Conservation (phyloP, 1,140 invertebrate species). For the Rhagoletis pomonella region DNA sequence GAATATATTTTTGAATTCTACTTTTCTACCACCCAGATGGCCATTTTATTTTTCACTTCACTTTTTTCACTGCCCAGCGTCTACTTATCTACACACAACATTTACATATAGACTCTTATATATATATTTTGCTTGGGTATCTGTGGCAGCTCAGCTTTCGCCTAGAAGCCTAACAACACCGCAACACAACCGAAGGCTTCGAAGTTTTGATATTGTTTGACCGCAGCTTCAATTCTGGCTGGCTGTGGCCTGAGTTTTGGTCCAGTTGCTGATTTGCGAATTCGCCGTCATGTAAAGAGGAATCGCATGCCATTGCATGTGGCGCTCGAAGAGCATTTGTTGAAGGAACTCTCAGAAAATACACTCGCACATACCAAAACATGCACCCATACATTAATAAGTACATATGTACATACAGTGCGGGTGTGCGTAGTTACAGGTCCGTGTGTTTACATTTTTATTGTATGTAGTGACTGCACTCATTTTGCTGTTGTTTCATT, state of each 20-base stretch:
- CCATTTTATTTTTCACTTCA: background rate
- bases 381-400: no score
- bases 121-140: background rate
- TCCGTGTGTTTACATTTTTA: constrained; percentile 44
- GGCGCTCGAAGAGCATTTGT: constrained; percentile 7
- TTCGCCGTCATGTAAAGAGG: constrained; percentile 19
- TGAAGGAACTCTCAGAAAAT: constrained; percentile 25
- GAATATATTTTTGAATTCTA: no score
- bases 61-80: constrained; percentile 11
- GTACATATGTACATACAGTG: no score
- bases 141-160: constrained; percentile 13
- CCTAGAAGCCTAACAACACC: constrained; percentile 25
- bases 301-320: constrained; percentile 8
- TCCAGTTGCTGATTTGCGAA: constrained; percentile 56
- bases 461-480: constrained; percentile 15
- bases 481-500: constrained; percentile 6
- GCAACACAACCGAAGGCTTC: constrained; percentile 28
- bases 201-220: constrained; percentile 52
- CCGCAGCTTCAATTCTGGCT: constrained; percentile 35
- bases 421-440: background rate
- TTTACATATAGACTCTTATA: background rate
- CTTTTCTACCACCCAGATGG: no score
- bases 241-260: constrained; percentile 26
- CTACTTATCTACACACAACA: background rate
- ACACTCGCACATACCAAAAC: background rate